Conservation (phyloP, 2,113 vertebrate species). For the Redunca redunca region DNA sequence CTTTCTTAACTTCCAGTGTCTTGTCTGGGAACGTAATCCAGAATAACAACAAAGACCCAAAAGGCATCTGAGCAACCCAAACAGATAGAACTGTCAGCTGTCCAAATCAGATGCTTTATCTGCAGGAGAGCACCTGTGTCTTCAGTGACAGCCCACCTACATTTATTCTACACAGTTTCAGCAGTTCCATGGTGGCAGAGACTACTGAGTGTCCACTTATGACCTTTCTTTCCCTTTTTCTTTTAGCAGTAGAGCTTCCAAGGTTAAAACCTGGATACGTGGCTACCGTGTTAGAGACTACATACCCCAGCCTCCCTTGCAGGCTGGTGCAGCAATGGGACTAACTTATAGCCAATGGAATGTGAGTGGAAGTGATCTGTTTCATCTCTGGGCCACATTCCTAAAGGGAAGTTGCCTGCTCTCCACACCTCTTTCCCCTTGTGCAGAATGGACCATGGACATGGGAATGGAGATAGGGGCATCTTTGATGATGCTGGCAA, state of each 20-base stretch:
- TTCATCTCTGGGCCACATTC: background rate
- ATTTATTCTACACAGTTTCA: background rate
- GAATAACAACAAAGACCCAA: background rate
- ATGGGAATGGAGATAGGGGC: background rate
- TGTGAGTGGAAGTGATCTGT: background rate
- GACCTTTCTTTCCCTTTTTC: background rate
- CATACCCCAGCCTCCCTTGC: background rate
- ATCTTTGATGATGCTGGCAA: background rate
- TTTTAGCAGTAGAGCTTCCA: background rate
- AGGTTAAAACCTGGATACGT: background rate
- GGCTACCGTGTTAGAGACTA: background rate
- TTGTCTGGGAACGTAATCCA: background rate
- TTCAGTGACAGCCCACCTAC: background rate
- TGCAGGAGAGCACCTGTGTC: background rate
- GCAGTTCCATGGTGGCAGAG: background rate
- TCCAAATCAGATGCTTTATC: background rate
- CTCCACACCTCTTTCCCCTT: background rate
- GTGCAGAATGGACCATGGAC: background rate
- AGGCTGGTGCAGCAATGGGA: background rate
- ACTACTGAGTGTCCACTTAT: too few relatives aligned
- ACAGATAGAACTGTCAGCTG: background rate
- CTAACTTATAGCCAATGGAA: background rate
- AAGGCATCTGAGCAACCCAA: background rate
- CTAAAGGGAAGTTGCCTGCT: background rate
- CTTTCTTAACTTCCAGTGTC: background rate